Base-by-base conservation (phyloP, 2,888 invertebrate genomes). In the Leptinotarsa haldemani region DNA sequence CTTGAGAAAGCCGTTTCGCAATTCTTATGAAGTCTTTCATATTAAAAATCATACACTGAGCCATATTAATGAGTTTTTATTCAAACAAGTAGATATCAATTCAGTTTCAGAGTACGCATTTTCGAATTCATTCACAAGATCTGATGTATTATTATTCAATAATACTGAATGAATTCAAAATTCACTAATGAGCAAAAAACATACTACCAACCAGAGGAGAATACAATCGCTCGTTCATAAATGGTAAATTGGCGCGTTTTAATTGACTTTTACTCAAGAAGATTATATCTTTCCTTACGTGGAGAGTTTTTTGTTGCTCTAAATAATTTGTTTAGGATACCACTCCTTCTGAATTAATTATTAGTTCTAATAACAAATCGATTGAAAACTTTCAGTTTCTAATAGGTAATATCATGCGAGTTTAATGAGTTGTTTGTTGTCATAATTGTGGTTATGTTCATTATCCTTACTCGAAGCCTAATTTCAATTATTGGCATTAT, bases 291-390 rank as follows among this genome's bases (percentile, higher is more conserved):
- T 40, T 61, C 61, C 58, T n/a, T 25, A 61, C 61, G 13, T 40
- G n/a, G 40, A 30, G 16, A 61, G 16, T 18, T 61, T 58, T 61
- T 61, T 61, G 40, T 61, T 40, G 40, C 25, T 30, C 30, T n/a
- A 61, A 61, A 61, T 61, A 61, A 61, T 61, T 61, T 61, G 61
- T 61, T 61, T 61, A 40, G 61, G 61, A 61, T 61, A 61, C 61
- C 61, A 40, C 61, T 30, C 61, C 61, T 61, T 61, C 15, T 30
- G 30, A 30, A n/a, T 30, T n/a, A 9, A 61, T 61, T 30, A 61
- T 1, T 12, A 40, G 61, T 61, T 15, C 61, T 13, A n/a, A 61
- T n/a, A 61, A 61, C 30, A n/a, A 18, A 30, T 40, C 15, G 58
- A 58, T 61, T 61, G 61, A 9, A 40, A 61, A 61, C 40, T 61